Evolutionary conservation across 2,888 invertebrate genomes (phyloP), one percentile per base, ranked within the genome.

Genomic region (Melieria omissa): DNA sequence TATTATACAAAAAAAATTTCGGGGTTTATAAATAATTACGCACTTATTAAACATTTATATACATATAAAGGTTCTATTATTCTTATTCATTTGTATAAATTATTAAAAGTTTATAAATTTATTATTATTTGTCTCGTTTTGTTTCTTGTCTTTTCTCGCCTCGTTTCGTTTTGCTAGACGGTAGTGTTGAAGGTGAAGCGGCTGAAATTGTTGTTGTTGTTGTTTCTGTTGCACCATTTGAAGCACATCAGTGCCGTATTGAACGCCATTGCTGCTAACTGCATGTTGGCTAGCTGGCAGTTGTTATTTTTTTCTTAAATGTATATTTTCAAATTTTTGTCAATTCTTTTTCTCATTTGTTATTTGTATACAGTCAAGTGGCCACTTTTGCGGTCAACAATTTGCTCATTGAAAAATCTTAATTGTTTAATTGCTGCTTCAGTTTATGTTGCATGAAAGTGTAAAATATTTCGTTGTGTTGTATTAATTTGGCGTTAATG

Each of bases 351-450:
- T 49, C 3, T 49, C 12, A 0, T 52, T 52, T 52, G 6, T 8
- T 52, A 4, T 12, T 52, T 52, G 52, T 14, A 4, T 8, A 14
- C 52, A 52, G 0, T 8, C 29, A 3, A 1, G 2, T 29, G 29
- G 29, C 29, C 29, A 2, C 29, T 29, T 29, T 29, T 29, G 29
- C 29, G 29, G 29, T 3, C 29, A 29, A 29, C 29, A 29, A 29
- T 29, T 29, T 29, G 0, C 12, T 52, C 6, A 14, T 52, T 52
- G 52, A 52, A 52, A 52, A 6, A 6, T 52, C 4, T 52, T 52
- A 52, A 52, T 52, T 52, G 52, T 52, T 52, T 52, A 52, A 52
- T 52, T 52, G 52, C n/a, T 52, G 52, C 52, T 52, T 52, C n/a
- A 52, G 52, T 8, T 52, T 14, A 52, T n/a, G 52, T 14, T n/a